Percentiles rank a stretch among this genome's conserved stretches.
phyloP scores from a whole-genome alignment of 2,113 vertebrate species.

The Cacatua alba region DNA sequence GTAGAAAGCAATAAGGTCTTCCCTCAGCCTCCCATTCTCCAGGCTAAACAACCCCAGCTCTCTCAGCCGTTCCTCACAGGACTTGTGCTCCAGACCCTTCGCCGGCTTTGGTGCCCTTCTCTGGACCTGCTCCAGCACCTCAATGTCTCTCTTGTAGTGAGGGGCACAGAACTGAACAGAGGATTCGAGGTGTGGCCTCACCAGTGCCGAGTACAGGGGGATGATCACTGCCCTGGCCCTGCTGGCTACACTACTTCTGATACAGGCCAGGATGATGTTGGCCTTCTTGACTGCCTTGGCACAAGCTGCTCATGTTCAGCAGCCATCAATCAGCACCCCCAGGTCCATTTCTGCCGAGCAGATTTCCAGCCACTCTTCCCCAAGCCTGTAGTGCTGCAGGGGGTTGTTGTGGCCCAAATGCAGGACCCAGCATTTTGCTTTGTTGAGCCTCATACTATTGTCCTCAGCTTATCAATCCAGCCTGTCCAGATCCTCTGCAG shows the following conservation, averaged over 20 bases:
- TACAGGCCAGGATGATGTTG: background rate
- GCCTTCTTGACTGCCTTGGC: background rate
- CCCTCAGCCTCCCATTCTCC: background rate
- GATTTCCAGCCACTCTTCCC: background rate
- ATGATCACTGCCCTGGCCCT: background rate
- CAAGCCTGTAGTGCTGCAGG: background rate
- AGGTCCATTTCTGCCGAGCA: background rate
- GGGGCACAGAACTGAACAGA: background rate
- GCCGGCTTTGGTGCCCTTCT: background rate
- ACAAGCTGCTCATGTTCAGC: background rate
- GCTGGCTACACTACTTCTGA: background rate
- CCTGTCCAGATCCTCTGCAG: background rate
- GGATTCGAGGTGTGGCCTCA: background rate
- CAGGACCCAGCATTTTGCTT: background rate
- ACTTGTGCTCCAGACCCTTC: background rate
- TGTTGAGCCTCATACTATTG: background rate
- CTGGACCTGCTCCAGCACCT: background rate
- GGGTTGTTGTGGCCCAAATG: background rate
- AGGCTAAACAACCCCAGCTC: background rate
- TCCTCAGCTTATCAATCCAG: background rate
- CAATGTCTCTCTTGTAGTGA: background rate
- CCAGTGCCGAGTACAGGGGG: background rate
- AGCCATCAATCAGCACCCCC: background rate
- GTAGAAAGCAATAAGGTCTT: background rate
- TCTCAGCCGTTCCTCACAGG: background rate